phyloP scores from a whole-genome alignment of 2,797 vertebrate genomes.

The Allobates femoralis region DNA sequence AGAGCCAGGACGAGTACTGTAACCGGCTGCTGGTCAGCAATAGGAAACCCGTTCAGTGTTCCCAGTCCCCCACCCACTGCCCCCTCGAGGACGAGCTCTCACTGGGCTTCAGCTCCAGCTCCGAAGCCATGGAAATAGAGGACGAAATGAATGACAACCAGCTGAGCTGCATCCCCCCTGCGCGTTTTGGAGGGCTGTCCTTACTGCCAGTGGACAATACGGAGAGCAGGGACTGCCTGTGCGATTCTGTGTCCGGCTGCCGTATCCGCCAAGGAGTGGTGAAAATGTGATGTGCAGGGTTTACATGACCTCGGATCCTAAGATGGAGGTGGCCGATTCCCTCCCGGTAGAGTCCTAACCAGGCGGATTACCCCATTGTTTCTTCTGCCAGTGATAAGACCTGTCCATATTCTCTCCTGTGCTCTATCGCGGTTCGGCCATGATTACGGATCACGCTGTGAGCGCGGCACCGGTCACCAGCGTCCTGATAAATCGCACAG shows the following conservation, averaged over 20 bases:
- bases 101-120: constrained; percentile 62
- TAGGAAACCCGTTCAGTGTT: constrained; percentile 52
- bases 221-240: constrained; percentile 68
- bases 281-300: constrained; percentile 69
- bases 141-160: constrained; percentile 69
- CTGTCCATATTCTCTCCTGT: neutral
- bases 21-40: constrained; percentile 59
- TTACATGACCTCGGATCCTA: neutral
- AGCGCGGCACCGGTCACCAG: neutral
- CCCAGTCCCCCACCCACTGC: constrained; percentile 62
- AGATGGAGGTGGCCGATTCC: neutral
- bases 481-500: neutral
- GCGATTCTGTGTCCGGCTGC: constrained; percentile 69
- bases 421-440: neutral
- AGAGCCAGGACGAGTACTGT: constrained; percentile 50
- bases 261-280: constrained; percentile 68
- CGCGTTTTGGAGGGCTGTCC: constrained; percentile 51
- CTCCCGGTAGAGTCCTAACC: neutral
- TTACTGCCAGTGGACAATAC: constrained; percentile 52
- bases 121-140: constrained; percentile 84
- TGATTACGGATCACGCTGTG: neutral
- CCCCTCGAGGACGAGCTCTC: constrained; percentile 63
- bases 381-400: neutral
- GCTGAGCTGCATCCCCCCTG: constrained; percentile 64
- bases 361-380: neutral